Evolutionary conservation across 2,888 invertebrate genomes (phyloP).

Genomic region (Sminthurinus aureus): DNA sequence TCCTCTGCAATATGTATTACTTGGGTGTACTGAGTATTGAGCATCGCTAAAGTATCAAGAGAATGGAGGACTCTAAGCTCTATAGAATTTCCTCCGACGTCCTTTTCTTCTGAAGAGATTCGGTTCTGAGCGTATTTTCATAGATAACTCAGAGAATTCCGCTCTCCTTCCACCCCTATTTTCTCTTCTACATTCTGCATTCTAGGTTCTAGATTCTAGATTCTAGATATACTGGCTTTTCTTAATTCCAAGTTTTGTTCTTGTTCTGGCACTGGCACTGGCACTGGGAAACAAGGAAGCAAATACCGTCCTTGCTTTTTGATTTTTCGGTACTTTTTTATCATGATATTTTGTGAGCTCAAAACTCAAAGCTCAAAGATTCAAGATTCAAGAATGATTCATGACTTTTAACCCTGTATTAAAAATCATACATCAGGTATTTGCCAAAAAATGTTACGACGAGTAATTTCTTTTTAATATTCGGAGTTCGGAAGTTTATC

Average conservation of each 20-base stretch:
- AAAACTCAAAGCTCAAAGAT: too few relatives aligned
- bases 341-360: neutral
- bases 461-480: too few relatives aligned
- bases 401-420: conserved; percentile 1
- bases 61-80: neutral
- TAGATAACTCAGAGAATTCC: neutral
- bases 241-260: neutral
- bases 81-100: neutral
- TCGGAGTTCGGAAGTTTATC: too few relatives aligned
- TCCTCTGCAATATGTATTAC: neutral
- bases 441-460: too few relatives aligned
- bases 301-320: too few relatives aligned
- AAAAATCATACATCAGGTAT: neutral
- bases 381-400: conserved; percentile 8
- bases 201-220: neutral
- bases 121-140: neutral
- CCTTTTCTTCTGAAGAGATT: neutral
- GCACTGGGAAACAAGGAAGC: neutral
- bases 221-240: neutral
- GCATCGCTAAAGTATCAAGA: neutral
- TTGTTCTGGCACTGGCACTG: neutral
- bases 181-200: neutral
- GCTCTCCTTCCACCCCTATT: neutral
- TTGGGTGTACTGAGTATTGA: neutral
- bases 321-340: too few relatives aligned